These are phyloP conservation scores for Microchirus variegatus DNA, from an alignment of 2,797 vertebrate genomes.

Conservation along the genomic window DNA sequence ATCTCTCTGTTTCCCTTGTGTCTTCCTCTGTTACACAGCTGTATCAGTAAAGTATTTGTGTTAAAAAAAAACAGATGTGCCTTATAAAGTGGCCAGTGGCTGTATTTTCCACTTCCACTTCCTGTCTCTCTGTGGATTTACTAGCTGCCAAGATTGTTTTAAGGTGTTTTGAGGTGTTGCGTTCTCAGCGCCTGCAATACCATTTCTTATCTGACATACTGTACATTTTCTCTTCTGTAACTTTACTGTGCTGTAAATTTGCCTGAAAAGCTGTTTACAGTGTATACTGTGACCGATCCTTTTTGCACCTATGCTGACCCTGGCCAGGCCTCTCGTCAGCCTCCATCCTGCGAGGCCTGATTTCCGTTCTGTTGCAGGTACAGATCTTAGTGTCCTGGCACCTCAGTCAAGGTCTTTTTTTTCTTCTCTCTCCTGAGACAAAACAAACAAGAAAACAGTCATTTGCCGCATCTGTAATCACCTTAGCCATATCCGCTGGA, in stretches of 20 bases:
- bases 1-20: too few relatives aligned
- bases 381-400: constrained; percentile 32
- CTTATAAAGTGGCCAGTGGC: too few relatives aligned
- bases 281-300: neutral
- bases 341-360: neutral
- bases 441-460: constrained; percentile 80
- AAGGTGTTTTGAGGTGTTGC: too few relatives aligned
- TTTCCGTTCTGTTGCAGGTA: constrained; percentile 10
- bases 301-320: constrained; percentile 1
- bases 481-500: constrained; percentile 88
- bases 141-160: too few relatives aligned
- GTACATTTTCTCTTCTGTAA: too few relatives aligned
- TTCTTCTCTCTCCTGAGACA: constrained; percentile 60
- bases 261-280: neutral
- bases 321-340: neutral
- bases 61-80: too few relatives aligned
- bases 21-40: too few relatives aligned
- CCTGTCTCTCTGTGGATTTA: too few relatives aligned
- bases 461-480: constrained; percentile 87
- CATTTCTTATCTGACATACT: too few relatives aligned
- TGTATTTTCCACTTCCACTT: too few relatives aligned
- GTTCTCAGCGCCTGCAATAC: too few relatives aligned
- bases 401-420: constrained; percentile 50
- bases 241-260: neutral
- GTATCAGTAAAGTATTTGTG: too few relatives aligned